Evolutionary conservation across 2,888 invertebrate species (phyloP).

Genomic region (Sisyra terminalis): DNA sequence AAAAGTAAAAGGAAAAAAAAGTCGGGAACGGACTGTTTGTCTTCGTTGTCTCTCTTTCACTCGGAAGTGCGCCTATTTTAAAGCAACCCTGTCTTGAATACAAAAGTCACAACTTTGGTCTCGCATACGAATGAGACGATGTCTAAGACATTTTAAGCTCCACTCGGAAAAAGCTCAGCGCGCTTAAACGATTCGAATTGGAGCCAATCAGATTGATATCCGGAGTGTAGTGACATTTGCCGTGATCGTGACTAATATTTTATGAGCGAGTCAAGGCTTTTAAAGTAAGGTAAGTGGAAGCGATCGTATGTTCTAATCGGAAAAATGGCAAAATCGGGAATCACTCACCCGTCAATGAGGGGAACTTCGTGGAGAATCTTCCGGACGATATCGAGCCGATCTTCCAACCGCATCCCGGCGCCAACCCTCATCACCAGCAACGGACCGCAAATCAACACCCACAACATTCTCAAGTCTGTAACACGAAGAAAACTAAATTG

Average conservation of each 20-base stretch:
- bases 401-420: constrained; percentile 29
- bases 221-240: background rate
- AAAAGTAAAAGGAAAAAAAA: too few species aligned
- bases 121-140: too few species aligned
- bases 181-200: too few species aligned
- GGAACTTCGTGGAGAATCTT: constrained; percentile 49
- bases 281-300: background rate
- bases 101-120: background rate
- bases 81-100: background rate
- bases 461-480: constrained; percentile 5
- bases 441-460: constrained; percentile 7
- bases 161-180: too few species aligned
- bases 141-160: too few species aligned
- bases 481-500: background rate
- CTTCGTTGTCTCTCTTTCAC: background rate
- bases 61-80: background rate
- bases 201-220: too few species aligned
- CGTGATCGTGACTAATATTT: background rate
- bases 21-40: too few species aligned
- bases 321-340: background rate
- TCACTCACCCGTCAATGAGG: constrained; percentile 41
- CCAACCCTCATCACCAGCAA: constrained; percentile 5
- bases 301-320: too few species aligned
- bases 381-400: constrained; percentile 42
- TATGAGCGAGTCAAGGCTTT: background rate